A percentile compares a stretch with the other conserved stretches of the same genome.
phyloP scores from a whole-genome alignment of 2,113 vertebrate genomes.

The Gobiocypris rarus region DNA sequence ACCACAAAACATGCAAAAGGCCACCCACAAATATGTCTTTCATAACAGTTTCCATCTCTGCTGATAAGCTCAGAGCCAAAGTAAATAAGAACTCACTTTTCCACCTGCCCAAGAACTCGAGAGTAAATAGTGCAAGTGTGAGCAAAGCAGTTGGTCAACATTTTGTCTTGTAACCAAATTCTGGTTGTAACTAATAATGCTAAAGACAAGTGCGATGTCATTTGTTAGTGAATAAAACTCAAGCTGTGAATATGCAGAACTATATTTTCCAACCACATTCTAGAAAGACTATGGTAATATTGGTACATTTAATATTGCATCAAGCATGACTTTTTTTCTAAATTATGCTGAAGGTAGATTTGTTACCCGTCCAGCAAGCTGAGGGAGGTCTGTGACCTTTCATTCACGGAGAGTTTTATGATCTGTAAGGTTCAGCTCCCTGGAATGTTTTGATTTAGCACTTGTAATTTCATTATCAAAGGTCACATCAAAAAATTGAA shows the following conservation, averaged over 20 bases:
- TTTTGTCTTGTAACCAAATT: conserved; percentile 50
- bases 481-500: conserved; percentile 38
- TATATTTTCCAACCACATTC: conserved; percentile 3
- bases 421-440: conserved; percentile 24
- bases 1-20: conserved; percentile 60
- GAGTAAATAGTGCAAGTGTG: conserved; percentile 68
- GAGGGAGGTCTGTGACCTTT: conserved; percentile 31
- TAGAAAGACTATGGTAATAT: neutral
- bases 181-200: conserved; percentile 13
- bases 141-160: conserved; percentile 62
- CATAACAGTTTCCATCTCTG: conserved; percentile 69
- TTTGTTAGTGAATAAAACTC: neutral
- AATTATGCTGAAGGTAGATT: conserved; percentile 37
- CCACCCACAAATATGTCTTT: conserved; percentile 74
- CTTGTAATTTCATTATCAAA: conserved; percentile 42
- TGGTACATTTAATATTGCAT: neutral
- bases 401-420: conserved; percentile 6
- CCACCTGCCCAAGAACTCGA: conserved; percentile 64
- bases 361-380: conserved; percentile 18
- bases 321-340: neutral
- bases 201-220: conserved; percentile 1
- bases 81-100: conserved; percentile 73
- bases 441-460: conserved; percentile 39
- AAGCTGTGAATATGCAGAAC: neutral
- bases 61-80: conserved; percentile 74